These are phyloP conservation scores for Eumaeus atala DNA, from an alignment of 1,140 invertebrate species.

Conservation along the genomic window DNA sequence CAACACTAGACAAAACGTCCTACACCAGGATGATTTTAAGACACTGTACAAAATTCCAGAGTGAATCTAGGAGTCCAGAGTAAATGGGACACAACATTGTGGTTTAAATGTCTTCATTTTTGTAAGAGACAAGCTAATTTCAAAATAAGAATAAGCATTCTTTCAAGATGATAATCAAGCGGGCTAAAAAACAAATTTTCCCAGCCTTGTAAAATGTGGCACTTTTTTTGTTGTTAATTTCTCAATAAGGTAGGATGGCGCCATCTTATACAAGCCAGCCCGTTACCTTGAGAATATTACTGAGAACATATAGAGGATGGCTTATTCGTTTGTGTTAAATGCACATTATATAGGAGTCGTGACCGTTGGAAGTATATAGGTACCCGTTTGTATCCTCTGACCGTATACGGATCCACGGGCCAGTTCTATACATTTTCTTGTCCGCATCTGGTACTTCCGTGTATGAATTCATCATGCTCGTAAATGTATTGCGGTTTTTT, in stretches of 20 bases:
- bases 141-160: no score
- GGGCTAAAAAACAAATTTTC: neutral
- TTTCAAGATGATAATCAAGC: no score
- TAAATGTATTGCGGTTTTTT: neutral
- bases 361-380: conserved; percentile 1
- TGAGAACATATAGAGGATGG: neutral
- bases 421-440: conserved; percentile 1
- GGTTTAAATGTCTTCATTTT: no score
- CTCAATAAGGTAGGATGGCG: neutral
- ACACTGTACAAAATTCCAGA: no score
- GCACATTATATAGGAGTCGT: neutral
- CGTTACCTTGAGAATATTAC: neutral
- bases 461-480: neutral
- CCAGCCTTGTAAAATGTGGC: neutral
- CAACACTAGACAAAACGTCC: no score
- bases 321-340: neutral
- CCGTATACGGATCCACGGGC: neutral
- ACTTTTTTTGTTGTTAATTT: neutral
- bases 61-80: no score
- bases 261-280: no score
- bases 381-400: conserved; percentile 8
- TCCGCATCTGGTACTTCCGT: neutral
- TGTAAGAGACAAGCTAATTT: no score
- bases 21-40: no score
- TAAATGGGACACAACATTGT: no score